Evolutionary conservation across 2,888 invertebrate species (phyloP).

Genomic region (Odontomyia ornata): DNA sequence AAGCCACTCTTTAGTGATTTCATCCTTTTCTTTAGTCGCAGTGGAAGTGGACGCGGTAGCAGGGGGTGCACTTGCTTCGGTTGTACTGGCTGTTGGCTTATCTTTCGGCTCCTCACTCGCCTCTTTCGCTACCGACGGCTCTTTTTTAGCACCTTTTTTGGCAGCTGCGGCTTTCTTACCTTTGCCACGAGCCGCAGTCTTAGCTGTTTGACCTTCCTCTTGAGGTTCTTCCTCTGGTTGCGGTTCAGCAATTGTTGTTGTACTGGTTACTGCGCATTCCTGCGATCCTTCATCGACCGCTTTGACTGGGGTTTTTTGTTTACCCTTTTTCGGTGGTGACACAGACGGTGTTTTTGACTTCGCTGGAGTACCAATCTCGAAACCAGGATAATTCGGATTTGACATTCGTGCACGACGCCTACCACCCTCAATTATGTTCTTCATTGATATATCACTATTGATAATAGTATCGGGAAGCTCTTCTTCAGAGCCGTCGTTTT

Average conservation of each 20-base stretch:
- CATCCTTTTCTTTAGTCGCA: slow-evolving; percentile 48
- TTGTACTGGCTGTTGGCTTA: neutral
- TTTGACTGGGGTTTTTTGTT: neutral
- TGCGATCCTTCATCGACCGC: slow-evolving; percentile 51
- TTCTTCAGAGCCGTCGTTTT: neutral
- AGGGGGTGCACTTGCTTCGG: slow-evolving; percentile 16
- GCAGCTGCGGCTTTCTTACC: neutral
- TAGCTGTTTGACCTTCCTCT: neutral
- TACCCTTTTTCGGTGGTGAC: slow-evolving; percentile 6
- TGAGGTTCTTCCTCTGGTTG: too few species aligned
- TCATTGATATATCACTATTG: slow-evolving; percentile 59
- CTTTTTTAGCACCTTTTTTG: too few species aligned
- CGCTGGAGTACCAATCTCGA: neutral
- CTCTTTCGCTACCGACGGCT: neutral
- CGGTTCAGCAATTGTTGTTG: slow-evolving; percentile 49
- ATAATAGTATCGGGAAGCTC: slow-evolving; percentile 12
- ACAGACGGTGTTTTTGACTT: neutral
- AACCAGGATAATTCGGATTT: slow-evolving; percentile 51
- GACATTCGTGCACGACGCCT: slow-evolving; percentile 53
- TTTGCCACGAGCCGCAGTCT: neutral
- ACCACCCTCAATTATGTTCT: slow-evolving; percentile 61
- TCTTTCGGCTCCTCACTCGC: neutral
- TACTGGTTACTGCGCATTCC: slow-evolving; percentile 54
- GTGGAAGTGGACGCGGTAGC: neutral
- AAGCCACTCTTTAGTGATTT: slow-evolving; percentile 52